Evolutionary conservation across 2,888 invertebrate genomes (phyloP), one percentile per base, ranked within the genome.

Genomic region (Schizaphis graminum): DNA sequence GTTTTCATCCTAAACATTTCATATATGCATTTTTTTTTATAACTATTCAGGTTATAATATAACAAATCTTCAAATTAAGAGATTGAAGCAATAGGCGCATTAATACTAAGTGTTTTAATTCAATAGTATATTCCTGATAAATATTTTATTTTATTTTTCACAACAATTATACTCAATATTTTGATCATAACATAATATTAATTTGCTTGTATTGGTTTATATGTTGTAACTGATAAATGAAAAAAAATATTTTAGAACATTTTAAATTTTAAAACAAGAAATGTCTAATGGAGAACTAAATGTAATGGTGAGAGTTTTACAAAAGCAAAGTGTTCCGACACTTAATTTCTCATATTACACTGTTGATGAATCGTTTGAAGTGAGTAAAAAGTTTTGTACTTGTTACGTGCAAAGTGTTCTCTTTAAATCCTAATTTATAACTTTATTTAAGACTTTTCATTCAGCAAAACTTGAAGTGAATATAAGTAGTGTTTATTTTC

Each of bases 381-480:
- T 24, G 56, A 21, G 44, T 85, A 85, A 24, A 91, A 84, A 41
- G 56, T 91, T 91, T 44, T 44, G 44, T 41, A 85, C 91, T 41
- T 57, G n/a, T 57, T 91, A 28, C 41, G 84, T 84, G 84, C 13
- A 84, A 91, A 84, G 84, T 28, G 53, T 53, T 84, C 28, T 24
- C 53, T 90, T 84, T 53, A 41, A 91, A 56, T 84, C 21, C 53
- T 85, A 56, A n/a, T 85, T 91, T 85, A 85, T 56, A 44, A 85
- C 84, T n/a, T 85, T 21, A 91, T 91, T 91, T 85, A 41, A n/a
- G 85, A 85, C 21, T 85, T 91, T 85, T 57, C 56, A 57, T 91
- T 44, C n/a, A 5, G 24, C n/a, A 24, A 56, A 91, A 85, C 84
- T 85, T n/a, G n/a, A n/a, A 85, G 85, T 56, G 84, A 91, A 89